These are phyloP conservation scores for Linnaemya vulpina DNA, from an alignment of 2,888 invertebrate species.

Conservation along the genomic window DNA sequence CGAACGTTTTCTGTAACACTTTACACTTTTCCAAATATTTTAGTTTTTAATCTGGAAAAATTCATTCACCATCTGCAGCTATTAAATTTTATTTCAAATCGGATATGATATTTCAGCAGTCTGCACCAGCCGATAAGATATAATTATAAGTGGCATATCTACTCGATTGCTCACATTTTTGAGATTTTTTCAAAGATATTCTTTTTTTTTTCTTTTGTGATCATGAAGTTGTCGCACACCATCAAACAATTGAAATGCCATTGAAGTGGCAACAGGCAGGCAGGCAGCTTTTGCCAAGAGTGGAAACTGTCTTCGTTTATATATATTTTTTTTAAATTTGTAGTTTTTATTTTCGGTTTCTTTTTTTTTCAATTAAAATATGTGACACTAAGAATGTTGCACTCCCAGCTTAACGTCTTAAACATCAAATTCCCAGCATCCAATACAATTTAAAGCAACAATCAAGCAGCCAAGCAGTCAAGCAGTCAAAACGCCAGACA, in stretches of 20 bases:
- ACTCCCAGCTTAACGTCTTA: slow-evolving; percentile 61
- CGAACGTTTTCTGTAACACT: background rate
- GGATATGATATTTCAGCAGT: background rate
- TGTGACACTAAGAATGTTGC: slow-evolving; percentile 65
- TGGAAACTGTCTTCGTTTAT: slow-evolving; percentile 28
- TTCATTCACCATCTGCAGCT: background rate
- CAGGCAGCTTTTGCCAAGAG: slow-evolving; percentile 34
- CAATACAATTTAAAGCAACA: slow-evolving; percentile 57
- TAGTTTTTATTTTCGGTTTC: too few species aligned
- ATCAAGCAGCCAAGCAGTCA: slow-evolving; percentile 64
- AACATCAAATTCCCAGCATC: slow-evolving; percentile 65
- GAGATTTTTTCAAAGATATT: slow-evolving; percentile 4
- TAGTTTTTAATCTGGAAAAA: background rate
- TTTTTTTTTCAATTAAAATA: slow-evolving; percentile 23
- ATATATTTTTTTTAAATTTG: slow-evolving; percentile 8
- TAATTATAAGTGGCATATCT: slow-evolving; percentile 53
- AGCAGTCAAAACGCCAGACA: slow-evolving; percentile 58
- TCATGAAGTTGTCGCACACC: slow-evolving; percentile 35
- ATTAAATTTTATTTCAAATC: slow-evolving; percentile 20
- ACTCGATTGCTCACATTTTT: slow-evolving; percentile 35
- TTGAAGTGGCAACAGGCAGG: background rate
- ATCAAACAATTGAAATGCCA: slow-evolving; percentile 61
- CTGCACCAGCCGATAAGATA: background rate
- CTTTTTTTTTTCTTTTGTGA: background rate
- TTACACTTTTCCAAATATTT: background rate